Evolutionary conservation across 2,113 vertebrate genomes (phyloP).

Genomic region (Pelodiscus sinensis): DNA sequence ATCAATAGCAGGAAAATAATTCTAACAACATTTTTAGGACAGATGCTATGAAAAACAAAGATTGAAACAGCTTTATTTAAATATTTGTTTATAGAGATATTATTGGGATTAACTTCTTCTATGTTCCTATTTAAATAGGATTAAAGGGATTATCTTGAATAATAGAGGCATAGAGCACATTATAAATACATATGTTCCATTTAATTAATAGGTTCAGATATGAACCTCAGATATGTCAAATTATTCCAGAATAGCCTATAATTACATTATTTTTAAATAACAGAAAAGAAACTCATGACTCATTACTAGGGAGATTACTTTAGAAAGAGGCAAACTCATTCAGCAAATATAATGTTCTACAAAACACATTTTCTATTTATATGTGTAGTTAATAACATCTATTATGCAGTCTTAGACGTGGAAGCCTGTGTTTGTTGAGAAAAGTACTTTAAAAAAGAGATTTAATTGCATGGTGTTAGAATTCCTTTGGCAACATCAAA

Average conservation of each 20-base stretch:
- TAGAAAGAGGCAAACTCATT: constrained; percentile 74
- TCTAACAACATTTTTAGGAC: constrained; percentile 46
- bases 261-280: constrained; percentile 80
- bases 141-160: constrained; percentile 81
- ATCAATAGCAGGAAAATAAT: constrained; percentile 41
- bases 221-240: constrained; percentile 76
- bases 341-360: constrained; percentile 66
- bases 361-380: constrained; percentile 78
- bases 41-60: constrained; percentile 71
- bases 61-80: constrained; percentile 71
- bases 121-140: constrained; percentile 76
- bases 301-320: constrained; percentile 73
- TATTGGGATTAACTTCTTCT: constrained; percentile 76
- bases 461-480: constrained; percentile 73
- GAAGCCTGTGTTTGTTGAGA: constrained; percentile 70
- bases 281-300: constrained; percentile 75
- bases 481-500: constrained; percentile 67
- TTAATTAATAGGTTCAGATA: constrained; percentile 81
- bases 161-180: constrained; percentile 69
- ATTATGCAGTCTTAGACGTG: constrained; percentile 72
- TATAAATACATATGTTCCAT: constrained; percentile 75
- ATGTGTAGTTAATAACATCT: constrained; percentile 72
- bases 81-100: constrained; percentile 77
- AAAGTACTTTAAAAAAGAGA: constrained; percentile 73
- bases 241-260: constrained; percentile 73